A percentile compares a stretch with the other conserved stretches of the same genome.
Evolutionary conservation across 1,140 invertebrate genomes (phyloP).

Genomic region (Tribolium castaneum): DNA sequence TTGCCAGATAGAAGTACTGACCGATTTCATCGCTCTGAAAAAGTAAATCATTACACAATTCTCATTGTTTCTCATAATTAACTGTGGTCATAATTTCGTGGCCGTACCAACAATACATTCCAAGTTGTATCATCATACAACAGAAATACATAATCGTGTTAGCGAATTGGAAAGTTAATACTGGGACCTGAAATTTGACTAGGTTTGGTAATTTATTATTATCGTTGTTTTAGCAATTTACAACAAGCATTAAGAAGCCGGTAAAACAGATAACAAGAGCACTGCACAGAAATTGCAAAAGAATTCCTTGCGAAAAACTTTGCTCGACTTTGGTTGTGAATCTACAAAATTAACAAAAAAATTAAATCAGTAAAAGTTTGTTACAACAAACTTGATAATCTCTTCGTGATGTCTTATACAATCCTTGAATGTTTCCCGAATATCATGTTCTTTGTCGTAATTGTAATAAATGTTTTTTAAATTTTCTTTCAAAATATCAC

Average conservation of each 20-base stretch:
- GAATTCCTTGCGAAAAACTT: slow-evolving; percentile 51
- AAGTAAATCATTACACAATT: neutral
- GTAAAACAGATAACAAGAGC: slow-evolving; percentile 53
- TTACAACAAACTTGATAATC: slow-evolving; percentile 35
- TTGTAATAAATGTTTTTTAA: slow-evolving; percentile 31
- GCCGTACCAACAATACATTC: slow-evolving; percentile 55
- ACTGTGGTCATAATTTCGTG: slow-evolving; percentile 25
- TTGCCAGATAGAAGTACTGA: neutral
- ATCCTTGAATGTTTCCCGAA: slow-evolving; percentile 15
- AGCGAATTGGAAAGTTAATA: slow-evolving; percentile 35
- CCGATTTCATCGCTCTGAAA: slow-evolving; percentile 16
- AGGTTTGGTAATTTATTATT: neutral
- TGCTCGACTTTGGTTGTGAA: slow-evolving; percentile 47
- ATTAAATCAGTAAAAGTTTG: neutral
- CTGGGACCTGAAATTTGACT: slow-evolving; percentile 45
- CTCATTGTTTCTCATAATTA: too few relatives aligned
- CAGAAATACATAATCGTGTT: slow-evolving; percentile 48
- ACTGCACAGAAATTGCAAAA: slow-evolving; percentile 55
- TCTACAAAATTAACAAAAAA: slow-evolving; percentile 37
- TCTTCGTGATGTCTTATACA: slow-evolving; percentile 46
- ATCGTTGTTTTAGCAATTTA: slow-evolving; percentile 29
- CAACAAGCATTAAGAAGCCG: slow-evolving; percentile 54
- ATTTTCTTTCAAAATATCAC: slow-evolving; percentile 47
- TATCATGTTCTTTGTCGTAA: neutral
- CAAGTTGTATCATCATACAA: slow-evolving; percentile 52